Conservation (phyloP, 2,888 invertebrate genomes). For the Hesperia comma region DNA sequence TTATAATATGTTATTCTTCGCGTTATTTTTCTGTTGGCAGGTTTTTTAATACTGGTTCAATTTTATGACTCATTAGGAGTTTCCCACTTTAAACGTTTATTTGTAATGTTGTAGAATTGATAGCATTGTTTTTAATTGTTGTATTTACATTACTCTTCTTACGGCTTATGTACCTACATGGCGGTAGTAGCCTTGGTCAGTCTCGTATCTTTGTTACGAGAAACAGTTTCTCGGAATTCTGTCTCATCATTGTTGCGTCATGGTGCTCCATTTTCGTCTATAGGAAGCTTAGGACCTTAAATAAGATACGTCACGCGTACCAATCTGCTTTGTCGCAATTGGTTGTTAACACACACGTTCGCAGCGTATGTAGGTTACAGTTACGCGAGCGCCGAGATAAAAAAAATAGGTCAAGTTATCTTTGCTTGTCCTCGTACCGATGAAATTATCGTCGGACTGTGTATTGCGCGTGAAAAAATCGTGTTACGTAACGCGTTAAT, state of each 20-base stretch:
- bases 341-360: conserved; percentile 63
- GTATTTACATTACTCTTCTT: neutral
- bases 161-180: neutral
- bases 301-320: conserved; percentile 48
- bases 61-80: conserved; percentile 44
- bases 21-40: conserved; percentile 36
- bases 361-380: conserved; percentile 74
- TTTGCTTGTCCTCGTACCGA: conserved; percentile 78
- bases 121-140: conserved; percentile 33
- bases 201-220: conserved; percentile 21
- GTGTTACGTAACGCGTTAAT: conserved; percentile 63
- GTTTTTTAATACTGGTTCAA: conserved; percentile 36
- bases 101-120: neutral
- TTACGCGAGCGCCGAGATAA: conserved; percentile 75
- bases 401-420: conserved; percentile 84
- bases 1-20: conserved; percentile 43
- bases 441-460: conserved; percentile 72
- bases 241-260: conserved; percentile 49
- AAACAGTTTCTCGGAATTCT: conserved; percentile 25
- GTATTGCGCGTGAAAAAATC: conserved; percentile 74
- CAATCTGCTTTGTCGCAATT: conserved; percentile 63
- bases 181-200: conserved; percentile 15
- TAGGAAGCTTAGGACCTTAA: conserved; percentile 52
- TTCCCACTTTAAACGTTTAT: neutral
- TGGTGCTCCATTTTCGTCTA: conserved; percentile 46